Evolutionary conservation across 2,888 invertebrate species (phyloP).

Genomic region (Parnassius glacialis): DNA sequence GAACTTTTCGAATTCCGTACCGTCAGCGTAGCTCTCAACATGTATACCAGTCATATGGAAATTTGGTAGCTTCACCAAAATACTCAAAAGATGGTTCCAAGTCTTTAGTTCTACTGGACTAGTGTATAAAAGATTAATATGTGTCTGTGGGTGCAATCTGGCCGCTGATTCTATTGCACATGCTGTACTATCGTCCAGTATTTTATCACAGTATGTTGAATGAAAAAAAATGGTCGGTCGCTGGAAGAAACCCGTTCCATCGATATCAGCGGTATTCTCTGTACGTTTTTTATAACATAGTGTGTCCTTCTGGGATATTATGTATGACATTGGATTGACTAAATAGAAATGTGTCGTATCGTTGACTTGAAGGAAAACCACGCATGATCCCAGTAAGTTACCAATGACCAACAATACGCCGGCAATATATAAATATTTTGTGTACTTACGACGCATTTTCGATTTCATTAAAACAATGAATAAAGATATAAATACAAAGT

Average conservation of each 20-base stretch:
- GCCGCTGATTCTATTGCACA: slow-evolving; percentile 30
- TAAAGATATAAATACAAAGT: neutral
- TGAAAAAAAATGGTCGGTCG: slow-evolving; percentile 26
- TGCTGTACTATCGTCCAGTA: slow-evolving; percentile 18
- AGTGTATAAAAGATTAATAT: slow-evolving; percentile 19
- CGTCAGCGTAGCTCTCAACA: slow-evolving; percentile 24
- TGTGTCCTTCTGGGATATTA: neutral
- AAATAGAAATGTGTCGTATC: slow-evolving; percentile 16
- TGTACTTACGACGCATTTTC: slow-evolving; percentile 16
- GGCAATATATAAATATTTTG: slow-evolving; percentile 19
- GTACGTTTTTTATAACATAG: slow-evolving; percentile 11
- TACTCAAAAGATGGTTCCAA: slow-evolving; percentile 15
- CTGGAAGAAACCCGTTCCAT: slow-evolving; percentile 4
- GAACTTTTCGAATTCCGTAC: slow-evolving; percentile 26
- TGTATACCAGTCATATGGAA: slow-evolving; percentile 22
- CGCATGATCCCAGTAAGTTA: slow-evolving; percentile 17
- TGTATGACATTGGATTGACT: slow-evolving; percentile 15
- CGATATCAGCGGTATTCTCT: slow-evolving; percentile 7
- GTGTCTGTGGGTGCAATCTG: slow-evolving; percentile 17
- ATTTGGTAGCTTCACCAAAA: slow-evolving; percentile 16
- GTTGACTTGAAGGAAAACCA: slow-evolving; percentile 16
- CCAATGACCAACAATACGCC: slow-evolving; percentile 14
- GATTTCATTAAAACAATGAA: neutral
- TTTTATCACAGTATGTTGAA: slow-evolving; percentile 23
- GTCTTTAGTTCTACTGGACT: slow-evolving; percentile 6